Evolutionary conservation across 2,888 invertebrate species (phyloP).

Genomic region (Lepidocyrtinus sp.): DNA sequence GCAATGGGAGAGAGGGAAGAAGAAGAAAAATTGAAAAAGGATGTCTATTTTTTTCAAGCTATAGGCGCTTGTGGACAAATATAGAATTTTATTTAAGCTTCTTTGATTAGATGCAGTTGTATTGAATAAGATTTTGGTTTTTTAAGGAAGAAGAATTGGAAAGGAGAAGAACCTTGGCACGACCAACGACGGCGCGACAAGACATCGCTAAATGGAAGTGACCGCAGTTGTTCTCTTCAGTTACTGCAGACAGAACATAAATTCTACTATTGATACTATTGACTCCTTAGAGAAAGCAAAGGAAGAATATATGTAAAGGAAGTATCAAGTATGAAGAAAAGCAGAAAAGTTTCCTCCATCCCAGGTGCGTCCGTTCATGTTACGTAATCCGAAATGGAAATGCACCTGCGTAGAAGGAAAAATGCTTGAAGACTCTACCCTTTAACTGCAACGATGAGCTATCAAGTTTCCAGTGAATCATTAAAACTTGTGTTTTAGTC

Average conservation of each 20-base stretch:
- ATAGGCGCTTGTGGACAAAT: constrained; percentile 13
- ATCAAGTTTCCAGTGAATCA: constrained; percentile 11
- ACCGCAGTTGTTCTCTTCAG: constrained; percentile 25
- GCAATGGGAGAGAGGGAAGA: neutral
- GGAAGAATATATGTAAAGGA: neutral
- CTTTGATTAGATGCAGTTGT: constrained; percentile 6
- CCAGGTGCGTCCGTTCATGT: too few species aligned
- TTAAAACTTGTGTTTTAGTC: neutral
- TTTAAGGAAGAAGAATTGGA: constrained; percentile 64
- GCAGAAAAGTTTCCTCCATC: too few species aligned
- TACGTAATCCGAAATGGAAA: constrained; percentile 3
- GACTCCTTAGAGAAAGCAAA: neutral
- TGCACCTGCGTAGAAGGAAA: neutral
- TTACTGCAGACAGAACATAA: constrained; percentile 5
- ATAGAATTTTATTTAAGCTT: constrained; percentile 12
- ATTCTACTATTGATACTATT: neutral
- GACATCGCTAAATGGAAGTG: constrained; percentile 26
- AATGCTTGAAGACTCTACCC: too few species aligned
- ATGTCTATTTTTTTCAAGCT: constrained; percentile 14
- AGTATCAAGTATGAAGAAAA: neutral
- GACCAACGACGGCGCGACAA: constrained; percentile 50
- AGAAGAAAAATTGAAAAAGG: constrained; percentile 8
- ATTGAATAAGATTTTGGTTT: constrained; percentile 40
- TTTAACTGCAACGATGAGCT: too few species aligned
- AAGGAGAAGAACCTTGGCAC: constrained; percentile 57